Evolutionary conservation across 2,888 invertebrate species (phyloP), one percentile per base, ranked within the genome.

Genomic region (Habroteleia sp.): DNA sequence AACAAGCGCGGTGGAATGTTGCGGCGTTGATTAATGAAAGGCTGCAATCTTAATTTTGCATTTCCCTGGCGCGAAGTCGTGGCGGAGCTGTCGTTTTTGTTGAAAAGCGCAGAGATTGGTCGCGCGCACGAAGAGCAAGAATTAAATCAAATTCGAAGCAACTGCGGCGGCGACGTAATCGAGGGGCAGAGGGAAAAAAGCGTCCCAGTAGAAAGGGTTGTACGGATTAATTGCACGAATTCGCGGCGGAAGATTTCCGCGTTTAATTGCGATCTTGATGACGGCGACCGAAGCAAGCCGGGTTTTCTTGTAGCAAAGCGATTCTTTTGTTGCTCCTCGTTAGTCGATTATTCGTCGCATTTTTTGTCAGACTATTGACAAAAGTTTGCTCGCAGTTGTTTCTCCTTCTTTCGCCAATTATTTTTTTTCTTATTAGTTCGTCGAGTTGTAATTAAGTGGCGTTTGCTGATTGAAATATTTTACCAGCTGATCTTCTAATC

Each of bases 161-260:
- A 66, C 37, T 56, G 54, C 42, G 37, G 25, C 52, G 16, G 10
- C 25, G 8, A 29, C 20, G 14, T 16, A 17, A 8, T 10, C 27
- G 52, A 31, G 52, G 23, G 41, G 29, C 10, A 10, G 29, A 13
- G 25, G 16, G 29, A 13, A 5, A 41, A 65, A 31, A 35, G 23
- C 0, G 25, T 10, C 11, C 37, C 25, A 4, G 29, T 16, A 16
- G 50, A 50, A 42, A 44, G 68, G 50, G 50, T 44, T 44, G 3
- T n/a, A 11, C 41, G 52, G 60, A 60, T 72, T 72, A 65, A 72
- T 72, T 72, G 72, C 72, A 42, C 63, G 56, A 58, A 71, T 62
- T 54, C 16, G 42, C 48, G 48, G 25, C 27, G 50, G 7, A 39
- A 52, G 56, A 50, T 65, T 72, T 63, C 48, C 31, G 29, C 63